A percentile compares a stretch with the other conserved stretches of the same genome.
These are phyloP conservation scores for Tamandua tetradactyla DNA, from an alignment of 2,797 vertebrate genomes.

Conservation along the genomic window DNA sequence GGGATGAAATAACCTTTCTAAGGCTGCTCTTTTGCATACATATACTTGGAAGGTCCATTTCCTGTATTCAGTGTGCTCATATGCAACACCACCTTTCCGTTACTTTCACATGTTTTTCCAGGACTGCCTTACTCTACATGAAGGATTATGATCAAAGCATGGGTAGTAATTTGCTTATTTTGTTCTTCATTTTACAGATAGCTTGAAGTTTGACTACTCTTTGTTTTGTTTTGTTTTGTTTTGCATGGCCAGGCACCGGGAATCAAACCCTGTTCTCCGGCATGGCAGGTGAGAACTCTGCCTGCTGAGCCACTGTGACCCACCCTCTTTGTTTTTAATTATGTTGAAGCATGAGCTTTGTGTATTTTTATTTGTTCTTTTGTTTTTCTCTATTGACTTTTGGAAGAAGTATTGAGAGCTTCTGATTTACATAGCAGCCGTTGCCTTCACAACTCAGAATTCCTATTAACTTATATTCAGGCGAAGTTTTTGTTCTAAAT, in stretches of 20 bases:
- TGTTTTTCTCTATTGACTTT: neutral
- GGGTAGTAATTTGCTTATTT: neutral
- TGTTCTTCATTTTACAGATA: neutral
- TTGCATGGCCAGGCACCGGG: no score
- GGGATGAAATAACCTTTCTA: neutral
- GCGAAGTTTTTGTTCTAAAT: neutral
- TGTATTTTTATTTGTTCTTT: neutral
- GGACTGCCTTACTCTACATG: neutral
- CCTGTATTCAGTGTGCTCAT: no score
- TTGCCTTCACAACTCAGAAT: neutral
- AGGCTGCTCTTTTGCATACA: neutral
- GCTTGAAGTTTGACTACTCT: neutral
- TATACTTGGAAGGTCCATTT: neutral
- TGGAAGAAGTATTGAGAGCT: neutral
- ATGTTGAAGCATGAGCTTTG: neutral
- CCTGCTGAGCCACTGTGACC: no score
- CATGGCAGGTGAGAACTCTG: no score
- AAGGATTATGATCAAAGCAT: neutral
- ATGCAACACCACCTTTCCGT: neutral
- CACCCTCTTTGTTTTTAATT: neutral
- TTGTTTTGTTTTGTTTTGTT: no score
- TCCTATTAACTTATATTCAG: neutral
- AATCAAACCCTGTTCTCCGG: no score
- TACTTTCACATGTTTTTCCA: neutral
- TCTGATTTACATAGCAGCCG: neutral